Percentiles rank a stretch among this genome's conserved stretches.
Conservation (phyloP, 2,797 vertebrate species). For the Sphenodon punctatus region DNA sequence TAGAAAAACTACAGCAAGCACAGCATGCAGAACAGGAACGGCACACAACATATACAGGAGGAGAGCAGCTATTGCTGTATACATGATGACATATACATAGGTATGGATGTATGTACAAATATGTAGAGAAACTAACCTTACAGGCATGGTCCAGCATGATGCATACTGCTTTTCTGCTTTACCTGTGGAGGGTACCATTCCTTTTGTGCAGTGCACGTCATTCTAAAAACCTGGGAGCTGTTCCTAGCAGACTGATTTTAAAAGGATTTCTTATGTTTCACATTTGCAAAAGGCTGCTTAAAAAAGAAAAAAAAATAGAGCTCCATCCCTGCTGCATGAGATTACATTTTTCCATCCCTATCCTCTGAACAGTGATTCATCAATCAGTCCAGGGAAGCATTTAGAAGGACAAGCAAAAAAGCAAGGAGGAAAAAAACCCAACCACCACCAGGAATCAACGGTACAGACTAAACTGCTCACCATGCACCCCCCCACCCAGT, state of each 20-base stretch:
- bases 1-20: background rate
- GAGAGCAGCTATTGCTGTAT: background rate
- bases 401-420: background rate
- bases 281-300: slow-evolving; percentile 27
- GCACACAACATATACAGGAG: background rate
- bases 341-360: slow-evolving; percentile 7
- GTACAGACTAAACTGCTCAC: slow-evolving; percentile 67
- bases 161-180: slow-evolving; percentile 60
- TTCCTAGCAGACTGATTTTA: slow-evolving; percentile 34
- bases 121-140: slow-evolving; percentile 59
- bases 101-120: background rate
- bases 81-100: background rate
- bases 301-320: background rate
- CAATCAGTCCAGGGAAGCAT: slow-evolving; percentile 24
- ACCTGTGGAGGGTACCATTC: slow-evolving; percentile 59
- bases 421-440: background rate
- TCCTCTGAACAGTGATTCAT: slow-evolving; percentile 45
- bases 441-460: background rate
- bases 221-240: slow-evolving; percentile 57
- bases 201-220: slow-evolving; percentile 54
- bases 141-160: slow-evolving; percentile 56
- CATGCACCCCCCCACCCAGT: slow-evolving; percentile 67
- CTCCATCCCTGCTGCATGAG: slow-evolving; percentile 26
- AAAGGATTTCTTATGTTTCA: slow-evolving; percentile 23
- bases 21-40: background rate